Evolutionary conservation across 2,113 vertebrate species (phyloP).

Genomic region (Callorhinus ursinus): DNA sequence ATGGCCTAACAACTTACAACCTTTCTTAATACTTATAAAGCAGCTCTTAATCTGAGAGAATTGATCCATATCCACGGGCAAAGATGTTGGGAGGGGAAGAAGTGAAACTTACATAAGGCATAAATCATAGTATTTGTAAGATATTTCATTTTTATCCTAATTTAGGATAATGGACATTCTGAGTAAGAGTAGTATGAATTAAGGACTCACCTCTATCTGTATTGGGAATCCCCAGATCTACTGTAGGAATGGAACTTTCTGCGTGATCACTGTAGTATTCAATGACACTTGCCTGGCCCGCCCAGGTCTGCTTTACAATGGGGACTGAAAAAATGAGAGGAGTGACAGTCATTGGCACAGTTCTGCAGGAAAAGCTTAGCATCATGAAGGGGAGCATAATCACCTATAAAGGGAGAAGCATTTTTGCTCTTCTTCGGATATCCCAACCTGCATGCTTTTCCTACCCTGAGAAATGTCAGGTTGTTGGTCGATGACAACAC

Average conservation of each 20-base stretch:
- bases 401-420: background rate
- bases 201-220: constrained; percentile 94
- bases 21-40: background rate
- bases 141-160: background rate
- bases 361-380: background rate
- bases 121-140: background rate
- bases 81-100: background rate
- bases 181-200: background rate
- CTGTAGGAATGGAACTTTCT: constrained; percentile 93
- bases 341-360: background rate
- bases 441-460: background rate
- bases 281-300: constrained; percentile 89
- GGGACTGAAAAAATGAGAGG: constrained; percentile 88
- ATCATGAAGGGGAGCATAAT: background rate
- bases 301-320: constrained; percentile 98
- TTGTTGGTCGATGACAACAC: too few relatives aligned
- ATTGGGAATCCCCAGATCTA: constrained; percentile 95
- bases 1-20: background rate
- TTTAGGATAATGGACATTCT: background rate
- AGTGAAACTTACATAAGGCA: background rate
- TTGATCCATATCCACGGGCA: background rate
- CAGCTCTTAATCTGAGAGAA: background rate
- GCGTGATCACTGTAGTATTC: constrained; percentile 96
- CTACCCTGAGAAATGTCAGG: background rate
- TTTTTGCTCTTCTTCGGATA: background rate